These are phyloP conservation scores for Eupeodes luniger DNA, from an alignment of 2,888 invertebrate genomes.

Conservation along the genomic window DNA sequence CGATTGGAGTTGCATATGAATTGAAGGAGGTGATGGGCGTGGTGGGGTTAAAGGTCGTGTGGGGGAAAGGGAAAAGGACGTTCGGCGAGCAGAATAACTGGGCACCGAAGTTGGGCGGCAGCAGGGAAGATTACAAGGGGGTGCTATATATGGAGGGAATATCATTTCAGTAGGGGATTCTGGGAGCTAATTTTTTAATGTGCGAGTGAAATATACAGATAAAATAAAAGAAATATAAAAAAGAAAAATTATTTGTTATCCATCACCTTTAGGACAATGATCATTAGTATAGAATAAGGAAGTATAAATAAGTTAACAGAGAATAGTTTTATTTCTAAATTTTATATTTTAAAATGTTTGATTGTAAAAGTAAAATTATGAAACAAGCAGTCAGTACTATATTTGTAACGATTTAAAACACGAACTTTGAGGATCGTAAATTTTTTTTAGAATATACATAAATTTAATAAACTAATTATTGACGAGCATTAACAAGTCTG, in stretches of 20 bases:
- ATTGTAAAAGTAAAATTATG: background rate
- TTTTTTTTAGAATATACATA: too few species aligned
- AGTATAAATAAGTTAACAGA: slow-evolving; percentile 7
- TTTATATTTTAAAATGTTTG: slow-evolving; percentile 10
- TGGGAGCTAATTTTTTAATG: slow-evolving; percentile 80
- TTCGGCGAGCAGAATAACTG: slow-evolving; percentile 79
- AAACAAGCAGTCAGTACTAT: too few species aligned
- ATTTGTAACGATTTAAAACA: too few species aligned
- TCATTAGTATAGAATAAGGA: slow-evolving; percentile 41
- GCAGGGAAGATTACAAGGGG: slow-evolving; percentile 83
- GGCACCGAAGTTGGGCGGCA: slow-evolving; percentile 83
- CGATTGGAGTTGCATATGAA: slow-evolving; percentile 72
- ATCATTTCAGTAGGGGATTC: slow-evolving; percentile 83
- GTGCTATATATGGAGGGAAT: slow-evolving; percentile 84
- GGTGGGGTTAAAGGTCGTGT: slow-evolving; percentile 80
- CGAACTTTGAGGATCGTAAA: too few species aligned
- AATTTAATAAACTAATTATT: too few species aligned
- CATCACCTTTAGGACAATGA: slow-evolving; percentile 65
- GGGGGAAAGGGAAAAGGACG: slow-evolving; percentile 66
- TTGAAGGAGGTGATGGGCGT: slow-evolving; percentile 80
- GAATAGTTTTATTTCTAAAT: background rate
- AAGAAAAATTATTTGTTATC: slow-evolving; percentile 81
- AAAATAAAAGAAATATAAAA: slow-evolving; percentile 77
- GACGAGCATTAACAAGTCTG: too few species aligned
- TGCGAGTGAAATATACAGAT: slow-evolving; percentile 46